Conservation (phyloP, 2,113 vertebrate genomes). For the Bubo blakistoni region DNA sequence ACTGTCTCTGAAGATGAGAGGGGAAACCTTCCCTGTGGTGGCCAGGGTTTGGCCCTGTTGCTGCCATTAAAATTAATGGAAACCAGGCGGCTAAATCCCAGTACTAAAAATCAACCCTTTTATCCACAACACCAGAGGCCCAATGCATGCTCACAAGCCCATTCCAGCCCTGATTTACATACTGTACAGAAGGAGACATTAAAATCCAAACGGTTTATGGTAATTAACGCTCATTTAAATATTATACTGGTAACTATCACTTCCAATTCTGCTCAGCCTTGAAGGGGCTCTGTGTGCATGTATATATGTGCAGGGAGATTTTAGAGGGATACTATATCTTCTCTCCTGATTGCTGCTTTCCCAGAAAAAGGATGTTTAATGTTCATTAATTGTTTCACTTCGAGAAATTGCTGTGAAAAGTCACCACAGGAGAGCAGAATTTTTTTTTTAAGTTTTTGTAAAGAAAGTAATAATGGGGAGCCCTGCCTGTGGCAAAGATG, state of each 20-base stretch:
- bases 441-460: background rate
- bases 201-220: conserved; percentile 40
- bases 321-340: background rate
- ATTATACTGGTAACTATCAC: conserved; percentile 31
- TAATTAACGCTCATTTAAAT: conserved; percentile 60
- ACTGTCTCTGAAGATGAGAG: background rate
- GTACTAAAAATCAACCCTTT: background rate
- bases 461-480: conserved; percentile 5
- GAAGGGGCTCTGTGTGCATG: background rate
- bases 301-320: background rate
- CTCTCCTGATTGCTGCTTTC: background rate
- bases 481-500: background rate
- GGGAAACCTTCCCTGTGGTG: background rate
- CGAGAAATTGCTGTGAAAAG: conserved; percentile 24
- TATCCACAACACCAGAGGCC: background rate
- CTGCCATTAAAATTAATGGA: background rate
- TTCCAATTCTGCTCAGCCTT: conserved; percentile 42
- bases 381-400: conserved; percentile 56
- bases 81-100: background rate
- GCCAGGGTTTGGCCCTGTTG: background rate
- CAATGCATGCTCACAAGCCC: background rate
- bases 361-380: conserved; percentile 10
- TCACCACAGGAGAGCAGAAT: conserved; percentile 3
- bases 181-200: conserved; percentile 44
- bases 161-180: conserved; percentile 43